Base-by-base conservation (phyloP, 2,113 vertebrate genomes). In the Strigops habroptila region DNA sequence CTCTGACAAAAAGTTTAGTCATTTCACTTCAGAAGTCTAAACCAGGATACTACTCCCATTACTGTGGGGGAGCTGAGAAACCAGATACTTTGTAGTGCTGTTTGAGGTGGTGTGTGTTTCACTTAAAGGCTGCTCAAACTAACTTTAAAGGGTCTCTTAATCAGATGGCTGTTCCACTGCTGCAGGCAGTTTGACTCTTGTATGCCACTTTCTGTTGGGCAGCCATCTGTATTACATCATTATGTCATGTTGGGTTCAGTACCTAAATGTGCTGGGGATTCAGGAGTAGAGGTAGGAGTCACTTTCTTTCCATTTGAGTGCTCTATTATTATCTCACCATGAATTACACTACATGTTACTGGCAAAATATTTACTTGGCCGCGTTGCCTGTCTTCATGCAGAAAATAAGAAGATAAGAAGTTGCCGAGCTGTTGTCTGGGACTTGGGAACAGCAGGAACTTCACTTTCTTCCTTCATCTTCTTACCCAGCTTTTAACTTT, bases 351-450 rank as follows among this genome's bases (percentile, higher is more conserved):
- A 2, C 15, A 4, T 52, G 77, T 84, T 71, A 33, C 48, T 44
- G 68, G 18, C 35, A 37, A 52, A 82, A 39, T 78, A 46, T 84
- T 84, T 64, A 51, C 74, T 70, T 15, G 1, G 63, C 83, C 27
- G 0, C 25, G 43, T 44, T 81, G 59, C 44, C 44, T 64, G 52
- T 48, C 76, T 85, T 76, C 84, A 37, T 35, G 9, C 1, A 3
- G 62, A 81, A 59, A n/a, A 19, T 63, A 46, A 74, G 77, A 91
- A 86, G 49, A 19, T 63, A 51, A 83, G 73, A 92, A 86, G 44
- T 75, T 86, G 46, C 59, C 3, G 2, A 81, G 30, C 69, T 63
- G 12, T 74, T 77, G 35, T 65, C 33, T 84, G 68, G 49, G 41
- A 28, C 64, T 91, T n/a, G 21, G 39, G 64, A 86, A 37, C 55